Evolutionary conservation across 2,888 invertebrate genomes (phyloP), one percentile per base, ranked within the genome.

Genomic region (Temnothorax unifasciatus): DNA sequence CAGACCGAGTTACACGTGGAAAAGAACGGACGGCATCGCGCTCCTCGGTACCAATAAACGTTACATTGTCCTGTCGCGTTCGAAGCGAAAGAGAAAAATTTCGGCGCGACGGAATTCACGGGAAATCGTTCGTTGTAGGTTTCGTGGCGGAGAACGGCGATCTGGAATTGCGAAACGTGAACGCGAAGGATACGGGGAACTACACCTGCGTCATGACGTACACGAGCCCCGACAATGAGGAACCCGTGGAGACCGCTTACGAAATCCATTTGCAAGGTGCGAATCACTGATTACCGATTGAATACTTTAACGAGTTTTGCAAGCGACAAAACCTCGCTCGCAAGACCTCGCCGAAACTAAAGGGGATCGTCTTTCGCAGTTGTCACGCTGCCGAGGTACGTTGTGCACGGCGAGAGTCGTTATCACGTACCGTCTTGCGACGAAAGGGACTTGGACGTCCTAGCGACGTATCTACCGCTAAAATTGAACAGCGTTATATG

Each of bases 141-240:
- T 87, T 91, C 25, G 88, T 92, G 3, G 86, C 89, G 64, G 91
- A 91, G 83, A 93, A 92, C 66, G 93, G 93, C 18, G 91, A 91
- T 57, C 87, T 93, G 34, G 91, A 91, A 79, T 85, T 93, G 25
- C 92, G 90, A 85, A 91, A 93, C 25, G 85, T 93, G 5, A 92
- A 93, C 38, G 88, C 90, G 8, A 92, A 91, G 85, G 92, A 93
- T 64, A 89, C 91, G 0, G 93, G 92, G 34, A 92, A 93, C 90
- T 93, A 93, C 88, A 92, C 92, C 11, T 93, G 93, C 75, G 85
- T 89, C 50, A 88, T 92, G 63, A 92, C 89, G 44, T 93, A 92
- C 88, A 88, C 89, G 66, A 92, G 92, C 86, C 92, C 92, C 38
- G 92, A 93, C 50, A 92, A 91, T 82, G 93, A 93, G 69, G 92